Conservation (phyloP, 2,888 invertebrate species). For the Stegana nigrithorax region DNA sequence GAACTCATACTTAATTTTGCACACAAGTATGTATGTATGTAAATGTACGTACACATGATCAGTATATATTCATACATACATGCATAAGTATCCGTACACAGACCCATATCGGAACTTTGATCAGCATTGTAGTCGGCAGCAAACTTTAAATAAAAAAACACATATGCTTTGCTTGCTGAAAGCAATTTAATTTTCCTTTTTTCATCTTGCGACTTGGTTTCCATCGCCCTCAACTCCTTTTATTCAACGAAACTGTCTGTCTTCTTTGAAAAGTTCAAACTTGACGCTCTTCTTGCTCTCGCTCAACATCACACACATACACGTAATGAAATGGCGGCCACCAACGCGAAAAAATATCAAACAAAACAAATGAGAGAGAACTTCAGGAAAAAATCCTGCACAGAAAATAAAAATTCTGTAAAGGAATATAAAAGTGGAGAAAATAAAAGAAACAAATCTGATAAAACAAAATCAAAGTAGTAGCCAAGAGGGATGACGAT, state of each 20-base stretch:
- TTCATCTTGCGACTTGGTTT: constrained; percentile 16
- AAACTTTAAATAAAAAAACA: too few relatives aligned
- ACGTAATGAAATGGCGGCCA: constrained; percentile 13
- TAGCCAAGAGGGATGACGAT: constrained; percentile 19
- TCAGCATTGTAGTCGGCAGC: constrained; percentile 40
- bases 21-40: constrained; percentile 56
- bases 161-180: constrained; percentile 46
- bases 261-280: constrained; percentile 58
- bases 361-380: constrained; percentile 40
- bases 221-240: constrained; percentile 39
- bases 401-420: constrained; percentile 64
- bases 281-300: constrained; percentile 47
- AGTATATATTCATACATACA: too few relatives aligned
- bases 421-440: constrained; percentile 44
- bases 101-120: constrained; percentile 28
- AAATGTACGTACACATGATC: constrained; percentile 24
- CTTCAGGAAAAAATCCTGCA: constrained; percentile 58
- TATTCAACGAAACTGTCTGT: constrained; percentile 48
- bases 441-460: constrained; percentile 52
- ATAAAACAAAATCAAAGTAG: constrained; percentile 62
- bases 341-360: not conserved
- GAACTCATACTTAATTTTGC: constrained; percentile 16
- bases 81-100: not conserved
- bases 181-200: constrained; percentile 51
- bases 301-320: constrained; percentile 35